These are phyloP conservation scores for Danio tinwini DNA, from an alignment of 2,797 vertebrate species.

Conservation along the genomic window DNA sequence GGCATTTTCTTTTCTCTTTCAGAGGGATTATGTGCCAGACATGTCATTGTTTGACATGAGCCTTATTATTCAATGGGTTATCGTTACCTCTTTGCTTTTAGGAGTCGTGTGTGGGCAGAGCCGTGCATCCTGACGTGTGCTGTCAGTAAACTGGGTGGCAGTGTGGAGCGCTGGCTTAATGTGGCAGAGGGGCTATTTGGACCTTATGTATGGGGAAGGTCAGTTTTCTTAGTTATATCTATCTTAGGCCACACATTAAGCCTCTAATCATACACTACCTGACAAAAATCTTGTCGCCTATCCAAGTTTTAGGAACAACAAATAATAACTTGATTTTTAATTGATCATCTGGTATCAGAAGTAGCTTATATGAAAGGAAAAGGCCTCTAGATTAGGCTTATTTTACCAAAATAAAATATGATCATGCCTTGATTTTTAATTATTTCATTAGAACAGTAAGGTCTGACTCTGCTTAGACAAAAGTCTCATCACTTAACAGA, in stretches of 20 bases:
- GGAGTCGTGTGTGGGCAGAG: slow-evolving; percentile 97
- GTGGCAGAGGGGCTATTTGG: slow-evolving; percentile 92
- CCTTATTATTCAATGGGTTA: neutral
- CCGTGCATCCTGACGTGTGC: slow-evolving; percentile 90
- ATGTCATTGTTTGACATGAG: neutral
- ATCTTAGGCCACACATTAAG: neutral
- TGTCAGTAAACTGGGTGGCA: slow-evolving; percentile 89
- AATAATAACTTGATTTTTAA: no score
- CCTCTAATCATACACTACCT: neutral
- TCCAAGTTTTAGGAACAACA: no score
- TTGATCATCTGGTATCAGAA: no score
- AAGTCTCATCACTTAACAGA: no score
- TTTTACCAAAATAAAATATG: no score
- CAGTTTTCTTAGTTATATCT: slow-evolving; percentile 43
- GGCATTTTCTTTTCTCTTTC: neutral
- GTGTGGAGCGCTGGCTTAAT: slow-evolving; percentile 90
- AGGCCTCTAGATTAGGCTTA: no score
- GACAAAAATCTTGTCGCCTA: no score
- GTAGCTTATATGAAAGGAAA: no score
- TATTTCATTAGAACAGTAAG: no score
- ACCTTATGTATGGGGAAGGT: slow-evolving; percentile 96
- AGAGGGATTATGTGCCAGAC: neutral
- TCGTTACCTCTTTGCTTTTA: slow-evolving; percentile 59
- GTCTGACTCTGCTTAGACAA: no score
- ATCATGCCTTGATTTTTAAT: no score